Evolutionary conservation across 2,797 vertebrate species (phyloP).

Genomic region (Lagorchestes hirsutus): DNA sequence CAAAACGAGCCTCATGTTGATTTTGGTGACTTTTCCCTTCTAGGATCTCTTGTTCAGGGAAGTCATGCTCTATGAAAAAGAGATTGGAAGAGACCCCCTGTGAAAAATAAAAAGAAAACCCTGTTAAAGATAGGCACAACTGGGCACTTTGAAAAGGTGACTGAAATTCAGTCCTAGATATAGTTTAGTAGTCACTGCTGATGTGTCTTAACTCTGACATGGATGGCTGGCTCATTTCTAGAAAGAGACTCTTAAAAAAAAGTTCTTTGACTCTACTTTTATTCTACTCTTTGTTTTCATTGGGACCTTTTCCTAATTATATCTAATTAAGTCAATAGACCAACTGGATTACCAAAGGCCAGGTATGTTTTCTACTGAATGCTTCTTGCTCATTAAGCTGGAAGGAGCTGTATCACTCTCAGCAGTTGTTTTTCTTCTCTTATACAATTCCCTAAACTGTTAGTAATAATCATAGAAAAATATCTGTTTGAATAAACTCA

Average conservation of each 20-base stretch:
- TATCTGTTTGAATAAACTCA: conserved; percentile 73
- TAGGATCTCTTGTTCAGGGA: conserved; percentile 90
- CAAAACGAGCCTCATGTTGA: conserved; percentile 91
- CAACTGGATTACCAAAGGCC: background rate
- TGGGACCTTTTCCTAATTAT: background rate
- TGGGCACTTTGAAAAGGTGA: background rate
- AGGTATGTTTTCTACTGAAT: background rate
- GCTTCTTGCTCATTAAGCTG: background rate
- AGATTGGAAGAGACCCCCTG: conserved; percentile 92
- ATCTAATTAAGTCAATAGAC: background rate
- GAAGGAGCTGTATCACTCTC: background rate
- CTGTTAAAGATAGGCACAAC: conserved; percentile 15
- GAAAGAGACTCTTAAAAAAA: background rate
- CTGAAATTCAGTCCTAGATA: background rate
- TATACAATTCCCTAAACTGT: background rate
- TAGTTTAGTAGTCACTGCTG: background rate
- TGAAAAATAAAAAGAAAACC: conserved; percentile 58
- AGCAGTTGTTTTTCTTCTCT: conserved; percentile 12
- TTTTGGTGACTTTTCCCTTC: conserved; percentile 96
- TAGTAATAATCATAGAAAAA: conserved; percentile 33
- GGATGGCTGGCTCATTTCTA: background rate
- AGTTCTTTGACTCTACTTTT: background rate
- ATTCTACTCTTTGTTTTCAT: background rate
- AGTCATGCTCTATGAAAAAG: conserved; percentile 93
- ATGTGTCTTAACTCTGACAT: background rate